Evolutionary conservation across 92 coral and sea anemone species (phyloP).

Genomic region (Siderastrea siderea): DNA sequence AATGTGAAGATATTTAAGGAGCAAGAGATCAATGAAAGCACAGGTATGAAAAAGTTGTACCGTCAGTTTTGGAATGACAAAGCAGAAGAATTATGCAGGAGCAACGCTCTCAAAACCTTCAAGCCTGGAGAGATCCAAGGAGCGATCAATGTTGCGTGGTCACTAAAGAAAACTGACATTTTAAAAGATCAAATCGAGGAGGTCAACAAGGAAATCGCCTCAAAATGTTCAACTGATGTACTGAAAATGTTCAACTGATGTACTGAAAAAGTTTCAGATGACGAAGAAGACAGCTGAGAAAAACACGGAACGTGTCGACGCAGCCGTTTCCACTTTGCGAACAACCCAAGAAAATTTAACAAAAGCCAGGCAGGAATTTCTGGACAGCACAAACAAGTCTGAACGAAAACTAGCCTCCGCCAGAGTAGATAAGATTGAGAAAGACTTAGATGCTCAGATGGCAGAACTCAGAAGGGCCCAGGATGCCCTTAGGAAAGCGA

Average conservation of each 20-base stretch:
- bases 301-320: conserved; percentile 17
- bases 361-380: conserved; percentile 20
- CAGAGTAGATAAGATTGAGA: conserved; percentile 32
- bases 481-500: background rate
- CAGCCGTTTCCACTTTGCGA: conserved; percentile 1
- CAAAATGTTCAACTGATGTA: conserved; percentile 22
- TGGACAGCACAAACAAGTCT: conserved; percentile 24
- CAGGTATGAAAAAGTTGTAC: conserved; percentile 28
- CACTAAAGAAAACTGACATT: conserved; percentile 36
- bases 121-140: conserved; percentile 58
- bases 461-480: conserved; percentile 15
- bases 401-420: conserved; percentile 9
- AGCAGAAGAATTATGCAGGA: conserved; percentile 51
- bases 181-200: conserved; percentile 30
- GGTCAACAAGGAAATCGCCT: conserved; percentile 36
- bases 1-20: conserved; percentile 19
- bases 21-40: conserved; percentile 43
- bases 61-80: conserved; percentile 44
- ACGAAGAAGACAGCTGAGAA: conserved; percentile 29
- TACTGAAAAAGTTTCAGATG: conserved; percentile 31
- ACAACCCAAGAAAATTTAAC: conserved; percentile 6
- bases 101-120: conserved; percentile 36
- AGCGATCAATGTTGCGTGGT: conserved; percentile 55
- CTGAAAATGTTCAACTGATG: conserved; percentile 31
- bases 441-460: conserved; percentile 34